A percentile compares a stretch with the other conserved stretches of the same genome.
phyloP scores from a whole-genome alignment of 2,797 vertebrate genomes.

The Poeciliopsis turneri region DNA sequence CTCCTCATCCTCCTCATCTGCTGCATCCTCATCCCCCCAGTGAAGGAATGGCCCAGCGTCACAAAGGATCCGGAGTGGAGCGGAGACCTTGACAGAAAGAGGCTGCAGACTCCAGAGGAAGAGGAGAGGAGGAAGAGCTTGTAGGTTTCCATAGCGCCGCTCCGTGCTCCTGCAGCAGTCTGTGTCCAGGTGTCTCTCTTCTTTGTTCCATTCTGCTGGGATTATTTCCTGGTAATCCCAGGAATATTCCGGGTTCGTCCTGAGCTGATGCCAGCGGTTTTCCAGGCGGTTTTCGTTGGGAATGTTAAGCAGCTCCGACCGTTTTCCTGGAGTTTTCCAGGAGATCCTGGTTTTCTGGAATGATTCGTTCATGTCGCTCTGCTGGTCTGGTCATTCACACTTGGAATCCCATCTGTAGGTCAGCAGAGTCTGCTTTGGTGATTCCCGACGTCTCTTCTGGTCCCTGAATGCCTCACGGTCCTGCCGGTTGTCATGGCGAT shows the following conservation, averaged over 20 bases:
- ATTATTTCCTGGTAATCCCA: neutral
- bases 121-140: constrained; percentile 24
- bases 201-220: neutral
- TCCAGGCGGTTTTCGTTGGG: neutral
- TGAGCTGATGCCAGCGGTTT: neutral
- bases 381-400: neutral
- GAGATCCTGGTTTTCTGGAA: neutral
- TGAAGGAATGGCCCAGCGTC: constrained; percentile 68
- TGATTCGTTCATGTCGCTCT: neutral
- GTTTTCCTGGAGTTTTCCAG: neutral
- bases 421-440: neutral
- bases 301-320: neutral
- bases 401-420: neutral
- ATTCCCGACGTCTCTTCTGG: neutral
- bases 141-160: constrained; percentile 43
- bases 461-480: neutral
- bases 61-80: constrained; percentile 65
- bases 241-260: neutral
- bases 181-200: neutral
- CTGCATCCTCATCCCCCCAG: constrained; percentile 19
- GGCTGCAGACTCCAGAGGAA: constrained; percentile 64
- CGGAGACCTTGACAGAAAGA: constrained; percentile 42
- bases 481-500: too few relatives aligned
- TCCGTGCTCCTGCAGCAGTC: neutral
- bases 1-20: neutral